Base-by-base conservation (phyloP, 2,113 vertebrate genomes). In the Speoplatyrhinus poulsoni region DNA sequence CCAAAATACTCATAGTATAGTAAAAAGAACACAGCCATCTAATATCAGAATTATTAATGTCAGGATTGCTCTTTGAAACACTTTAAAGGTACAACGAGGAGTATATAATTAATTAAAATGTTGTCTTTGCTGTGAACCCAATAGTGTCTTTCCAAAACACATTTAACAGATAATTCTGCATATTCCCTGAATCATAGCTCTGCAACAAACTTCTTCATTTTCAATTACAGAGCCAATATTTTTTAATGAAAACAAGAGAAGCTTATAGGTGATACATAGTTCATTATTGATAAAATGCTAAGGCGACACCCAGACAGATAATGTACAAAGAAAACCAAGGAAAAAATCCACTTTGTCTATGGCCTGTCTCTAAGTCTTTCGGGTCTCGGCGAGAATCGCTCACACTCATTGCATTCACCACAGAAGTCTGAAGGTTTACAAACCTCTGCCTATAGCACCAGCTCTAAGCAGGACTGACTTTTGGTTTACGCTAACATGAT, bases 401-500 rank as follows among this genome's bases (percentile, higher is more conserved):
- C 2, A 16, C 60, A 57, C 58, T 5, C 53, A 9, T 12, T 56
- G 13, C 52, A 54, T 54, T 0, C 48, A 17, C 59, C 6, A 10
- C 41, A 0, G 33, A 33, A 70, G 56, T 68, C 69, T 46, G 1
- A 17, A 70, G 79, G 82, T 49, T 12, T 15, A 52, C 12, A 15
- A 52, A 15, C 49, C 49, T 52, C 49, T 52, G 49, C 10, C 13
- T 1, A 12, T 15, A 52, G 49, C 10, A 12, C 9, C 49, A 52
- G 64, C 8, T 46, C 70, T 69, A 46, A 82, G 55, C 5, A 53
- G 36, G 53, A 56, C 9, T 71, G 81, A 74, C 74, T 47, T 62
- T 75, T 61, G 67, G 1, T 62, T 73, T 41, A 12, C 62, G 56
- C 82, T 71, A 72, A 67, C 75, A 61, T 69, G 79, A 78, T 62